Percentiles rank a stretch among this genome's conserved stretches.
These are phyloP conservation scores for Eupithecia insigniata DNA, from an alignment of 2,888 invertebrate genomes.

Conservation along the genomic window DNA sequence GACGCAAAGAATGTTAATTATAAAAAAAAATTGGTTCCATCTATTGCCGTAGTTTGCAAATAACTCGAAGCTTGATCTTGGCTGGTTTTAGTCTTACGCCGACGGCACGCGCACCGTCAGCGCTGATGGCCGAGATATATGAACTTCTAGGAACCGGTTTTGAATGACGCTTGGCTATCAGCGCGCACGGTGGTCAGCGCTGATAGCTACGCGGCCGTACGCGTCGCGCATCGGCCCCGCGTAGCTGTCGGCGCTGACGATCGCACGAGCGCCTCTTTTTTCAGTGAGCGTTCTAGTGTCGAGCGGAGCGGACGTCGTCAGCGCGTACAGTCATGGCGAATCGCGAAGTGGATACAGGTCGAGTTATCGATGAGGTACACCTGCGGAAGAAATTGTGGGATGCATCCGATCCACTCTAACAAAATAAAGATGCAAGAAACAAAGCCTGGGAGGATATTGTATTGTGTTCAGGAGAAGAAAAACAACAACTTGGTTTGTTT, in stretches of 20 bases:
- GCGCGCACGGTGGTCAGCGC: conserved; percentile 41
- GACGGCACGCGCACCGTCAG: conserved; percentile 3
- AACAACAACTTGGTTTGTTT: no score
- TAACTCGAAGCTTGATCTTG: no score
- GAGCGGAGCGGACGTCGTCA: conserved; percentile 43
- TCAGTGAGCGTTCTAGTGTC: conserved; percentile 46
- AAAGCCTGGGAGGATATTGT: not conserved
- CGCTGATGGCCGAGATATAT: conserved; percentile 36
- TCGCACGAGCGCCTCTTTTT: conserved; percentile 40
- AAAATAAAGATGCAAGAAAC: not conserved
- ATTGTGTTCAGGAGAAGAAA: no score
- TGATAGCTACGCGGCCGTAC: conserved; percentile 36
- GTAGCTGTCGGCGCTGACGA: conserved; percentile 40
- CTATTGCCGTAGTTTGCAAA: no score
- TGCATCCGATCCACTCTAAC: conserved; percentile 31
- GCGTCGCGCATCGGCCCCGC: conserved; percentile 38
- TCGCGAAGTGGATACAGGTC: conserved; percentile 11
- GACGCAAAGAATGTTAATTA: no score
- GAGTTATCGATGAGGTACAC: conserved; percentile 20
- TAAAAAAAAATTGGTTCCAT: no score
- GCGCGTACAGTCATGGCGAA: conserved; percentile 25
- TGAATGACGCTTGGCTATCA: conserved; percentile 35
- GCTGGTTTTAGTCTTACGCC: not conserved
- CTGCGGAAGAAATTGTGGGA: conserved; percentile 36
- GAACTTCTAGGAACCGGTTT: conserved; percentile 32